A percentile compares a stretch with the other conserved stretches of the same genome.
Evolutionary conservation across 2,797 vertebrate genomes (phyloP).

Genomic region (Tarsius wallacei): DNA sequence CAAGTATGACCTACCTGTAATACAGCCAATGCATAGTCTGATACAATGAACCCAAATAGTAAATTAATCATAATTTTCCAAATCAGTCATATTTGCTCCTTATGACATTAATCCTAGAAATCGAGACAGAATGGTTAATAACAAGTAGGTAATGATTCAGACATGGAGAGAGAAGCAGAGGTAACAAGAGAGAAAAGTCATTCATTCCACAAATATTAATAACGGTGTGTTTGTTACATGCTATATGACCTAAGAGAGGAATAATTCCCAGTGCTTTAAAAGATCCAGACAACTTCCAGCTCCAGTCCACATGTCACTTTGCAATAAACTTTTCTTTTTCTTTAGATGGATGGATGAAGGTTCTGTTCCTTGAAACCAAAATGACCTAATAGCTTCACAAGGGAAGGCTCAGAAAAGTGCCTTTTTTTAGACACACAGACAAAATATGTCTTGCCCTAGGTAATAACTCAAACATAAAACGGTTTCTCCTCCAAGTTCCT

Average conservation of each 20-base stretch:
- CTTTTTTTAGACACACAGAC: conserved; percentile 1
- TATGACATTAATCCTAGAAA: conserved; percentile 28
- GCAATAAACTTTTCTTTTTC: background rate
- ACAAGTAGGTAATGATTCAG: background rate
- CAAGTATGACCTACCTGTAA: background rate
- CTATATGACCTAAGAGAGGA: background rate
- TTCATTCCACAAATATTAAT: background rate
- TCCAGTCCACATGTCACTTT: conserved; percentile 32
- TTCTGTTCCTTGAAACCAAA: conserved; percentile 55
- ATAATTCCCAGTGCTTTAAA: conserved; percentile 42
- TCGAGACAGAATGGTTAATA: background rate
- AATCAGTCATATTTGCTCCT: conserved; percentile 12
- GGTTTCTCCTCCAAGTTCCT: conserved; percentile 37
- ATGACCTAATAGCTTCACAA: conserved; percentile 52
- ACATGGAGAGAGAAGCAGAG: background rate
- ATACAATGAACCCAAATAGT: background rate
- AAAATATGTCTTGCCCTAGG: conserved; percentile 37
- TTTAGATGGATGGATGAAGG: background rate
- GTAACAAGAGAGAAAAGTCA: background rate
- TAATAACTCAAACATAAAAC: conserved; percentile 65
- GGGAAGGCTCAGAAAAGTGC: background rate
- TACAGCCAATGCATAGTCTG: background rate
- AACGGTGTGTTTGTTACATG: conserved; percentile 2
- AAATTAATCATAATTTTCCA: background rate
- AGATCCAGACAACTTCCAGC: background rate